Evolutionary conservation across 2,113 vertebrate genomes (phyloP).

Genomic region (Trichechus manatus): DNA sequence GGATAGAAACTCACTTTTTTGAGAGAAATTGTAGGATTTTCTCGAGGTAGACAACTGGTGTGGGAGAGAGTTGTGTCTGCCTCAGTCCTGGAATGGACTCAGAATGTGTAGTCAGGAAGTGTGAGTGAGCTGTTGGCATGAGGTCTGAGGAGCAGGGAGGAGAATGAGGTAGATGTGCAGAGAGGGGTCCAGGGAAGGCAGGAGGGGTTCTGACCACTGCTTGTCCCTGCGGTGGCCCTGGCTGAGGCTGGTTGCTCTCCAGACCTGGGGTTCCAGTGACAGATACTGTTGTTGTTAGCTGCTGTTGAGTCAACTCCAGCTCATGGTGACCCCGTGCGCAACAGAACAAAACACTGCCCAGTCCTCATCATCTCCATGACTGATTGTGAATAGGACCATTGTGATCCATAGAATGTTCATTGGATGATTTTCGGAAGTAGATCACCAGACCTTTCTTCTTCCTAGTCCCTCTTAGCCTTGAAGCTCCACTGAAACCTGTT

Average conservation of each 20-base stretch:
- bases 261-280: not conserved
- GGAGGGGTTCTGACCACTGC: not conserved
- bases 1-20: not conserved
- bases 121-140: rapidly evolving
- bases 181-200: not conserved
- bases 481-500: not conserved
- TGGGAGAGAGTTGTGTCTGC: too few species aligned
- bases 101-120: rapidly evolving
- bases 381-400: not conserved
- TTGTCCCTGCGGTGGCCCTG: not conserved
- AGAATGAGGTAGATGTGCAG: not conserved
- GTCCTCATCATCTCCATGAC: not conserved
- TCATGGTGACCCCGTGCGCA: not conserved
- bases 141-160: not conserved
- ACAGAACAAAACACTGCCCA: not conserved
- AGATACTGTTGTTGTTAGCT: not conserved
- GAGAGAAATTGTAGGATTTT: not conserved
- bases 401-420: not conserved
- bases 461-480: too few species aligned
- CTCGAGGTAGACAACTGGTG: not conserved
- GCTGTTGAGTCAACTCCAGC: not conserved
- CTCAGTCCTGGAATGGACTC: rapidly evolving
- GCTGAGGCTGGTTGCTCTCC: not conserved
- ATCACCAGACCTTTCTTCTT: not conserved
- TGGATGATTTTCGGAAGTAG: not conserved